phyloP scores from a whole-genome alignment of 2,797 vertebrate genomes.

The Psittacula derbiana region DNA sequence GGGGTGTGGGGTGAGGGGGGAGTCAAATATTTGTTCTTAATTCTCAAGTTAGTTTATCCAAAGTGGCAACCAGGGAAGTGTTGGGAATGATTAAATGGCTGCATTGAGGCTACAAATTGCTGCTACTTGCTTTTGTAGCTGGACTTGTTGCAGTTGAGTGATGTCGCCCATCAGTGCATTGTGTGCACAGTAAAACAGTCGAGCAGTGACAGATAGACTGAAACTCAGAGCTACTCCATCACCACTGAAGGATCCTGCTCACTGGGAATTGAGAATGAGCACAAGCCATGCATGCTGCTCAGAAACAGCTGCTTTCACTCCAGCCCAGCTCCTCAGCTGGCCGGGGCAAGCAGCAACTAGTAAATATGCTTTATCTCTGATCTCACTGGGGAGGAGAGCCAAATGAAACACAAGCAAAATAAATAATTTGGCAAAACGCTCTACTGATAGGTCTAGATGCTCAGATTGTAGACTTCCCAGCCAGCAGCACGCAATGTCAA shows the following conservation, averaged over 20 bases:
- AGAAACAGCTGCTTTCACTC: slow-evolving; percentile 63
- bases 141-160: slow-evolving; percentile 77
- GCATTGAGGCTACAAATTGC: slow-evolving; percentile 75
- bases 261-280: slow-evolving; percentile 54
- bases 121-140: slow-evolving; percentile 68
- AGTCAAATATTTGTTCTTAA: slow-evolving; percentile 77
- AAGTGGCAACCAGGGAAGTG: slow-evolving; percentile 60
- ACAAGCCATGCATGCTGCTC: neutral
- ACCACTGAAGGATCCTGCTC: slow-evolving; percentile 67
- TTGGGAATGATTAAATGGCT: slow-evolving; percentile 71
- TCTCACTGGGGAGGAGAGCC: neutral
- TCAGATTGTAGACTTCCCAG: neutral
- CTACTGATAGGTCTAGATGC: neutral
- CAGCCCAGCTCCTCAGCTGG: slow-evolving; percentile 30
- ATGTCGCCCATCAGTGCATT: slow-evolving; percentile 80
- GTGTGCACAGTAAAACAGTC: slow-evolving; percentile 86
- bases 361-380: slow-evolving; percentile 43
- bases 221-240: slow-evolving; percentile 78
- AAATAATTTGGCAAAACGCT: slow-evolving; percentile 40
- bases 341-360: slow-evolving; percentile 9
- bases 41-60: slow-evolving; percentile 69
- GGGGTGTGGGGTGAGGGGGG: neutral
- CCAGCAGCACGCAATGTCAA: neutral
- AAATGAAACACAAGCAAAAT: slow-evolving; percentile 9
- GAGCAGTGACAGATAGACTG: slow-evolving; percentile 82